Conservation (phyloP, 2,888 invertebrate genomes). For the Ectropis crepuscularia region DNA sequence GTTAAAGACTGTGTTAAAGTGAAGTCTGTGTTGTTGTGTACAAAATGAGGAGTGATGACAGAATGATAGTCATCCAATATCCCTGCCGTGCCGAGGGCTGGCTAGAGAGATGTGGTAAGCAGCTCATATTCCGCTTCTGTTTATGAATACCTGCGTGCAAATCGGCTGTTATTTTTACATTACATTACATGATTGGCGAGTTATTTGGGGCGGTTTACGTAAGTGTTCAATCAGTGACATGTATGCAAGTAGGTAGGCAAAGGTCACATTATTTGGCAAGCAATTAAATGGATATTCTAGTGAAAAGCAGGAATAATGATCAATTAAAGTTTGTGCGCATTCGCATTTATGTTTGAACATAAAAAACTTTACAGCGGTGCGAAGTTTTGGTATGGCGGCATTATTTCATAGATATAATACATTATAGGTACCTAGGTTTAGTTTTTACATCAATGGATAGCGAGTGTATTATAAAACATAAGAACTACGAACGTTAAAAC, state of each 20-base stretch:
- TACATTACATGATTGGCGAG: conserved; percentile 55
- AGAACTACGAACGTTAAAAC: too few relatives aligned
- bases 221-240: conserved; percentile 66
- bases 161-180: conserved; percentile 34
- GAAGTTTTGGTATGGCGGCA: too few relatives aligned
- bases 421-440: too few relatives aligned
- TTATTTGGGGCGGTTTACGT: conserved; percentile 74
- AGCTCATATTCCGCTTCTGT: conserved; percentile 20
- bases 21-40: conserved; percentile 50
- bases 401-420: too few relatives aligned
- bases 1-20: conserved; percentile 53
- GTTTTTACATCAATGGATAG: too few relatives aligned
- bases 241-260: conserved; percentile 52
- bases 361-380: too few relatives aligned
- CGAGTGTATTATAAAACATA: too few relatives aligned
- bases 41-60: conserved; percentile 68
- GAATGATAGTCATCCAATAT: conserved; percentile 66
- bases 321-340: background rate
- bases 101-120: conserved; percentile 80
- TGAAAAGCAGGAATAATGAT: conserved; percentile 11
- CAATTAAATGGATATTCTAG: conserved; percentile 25
- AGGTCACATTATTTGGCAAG: conserved; percentile 56
- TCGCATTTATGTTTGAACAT: background rate
- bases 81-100: conserved; percentile 80
- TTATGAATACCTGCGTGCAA: conserved; percentile 36